Base-by-base conservation (phyloP, 2,888 invertebrate genomes). In the Metalampra italica region DNA sequence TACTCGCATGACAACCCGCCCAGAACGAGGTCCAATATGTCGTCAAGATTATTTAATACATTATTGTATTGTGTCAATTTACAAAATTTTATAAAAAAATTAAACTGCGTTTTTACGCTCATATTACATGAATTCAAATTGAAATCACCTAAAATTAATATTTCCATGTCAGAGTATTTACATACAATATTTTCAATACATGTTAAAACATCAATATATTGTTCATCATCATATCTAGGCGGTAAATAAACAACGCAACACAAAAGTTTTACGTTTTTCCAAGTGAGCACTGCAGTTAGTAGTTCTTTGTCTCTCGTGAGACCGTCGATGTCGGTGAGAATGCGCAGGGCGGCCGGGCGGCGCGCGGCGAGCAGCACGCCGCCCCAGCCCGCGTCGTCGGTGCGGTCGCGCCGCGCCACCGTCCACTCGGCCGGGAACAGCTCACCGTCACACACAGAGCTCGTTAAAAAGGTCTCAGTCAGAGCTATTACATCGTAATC, bases 341-440 rank as follows among this genome's bases (percentile, higher is more conserved):
- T 4, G 11, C 36, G 44, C n/a, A 37, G 3, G n/a, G 44, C 7
- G 13, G n/a, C 41, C 1, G 8, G 12, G 7, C 47, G 9, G 0
- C 37, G n/a, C 4, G 30, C 42, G 1, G 46, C 51, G 9, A 51
- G 34, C 22, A 51, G 38, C 37, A 47, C 47, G 0, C 51, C 51
- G 9, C 51, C 51, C 47, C 47, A 51, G 29, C 51, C 51, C 3
- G 36, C 37, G 30, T 51, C 45, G 11, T 41, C 41, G 5, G 45
- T 38, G 9, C 47, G n/a, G 13, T 13, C 5, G 13, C 44, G 1
- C 34, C 47, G 14, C n/a, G n/a, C n/a, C n/a, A n/a, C n/a, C n/a
- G n/a, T n/a, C n/a, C n/a, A n/a, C n/a, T n/a, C n/a, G n/a, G 44
- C 22, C 11, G 51, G 51, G 14, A 51, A 51, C 41, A 51, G 36